These are phyloP conservation scores for Mola mola DNA, from an alignment of 2,113 vertebrate species.

Conservation along the genomic window DNA sequence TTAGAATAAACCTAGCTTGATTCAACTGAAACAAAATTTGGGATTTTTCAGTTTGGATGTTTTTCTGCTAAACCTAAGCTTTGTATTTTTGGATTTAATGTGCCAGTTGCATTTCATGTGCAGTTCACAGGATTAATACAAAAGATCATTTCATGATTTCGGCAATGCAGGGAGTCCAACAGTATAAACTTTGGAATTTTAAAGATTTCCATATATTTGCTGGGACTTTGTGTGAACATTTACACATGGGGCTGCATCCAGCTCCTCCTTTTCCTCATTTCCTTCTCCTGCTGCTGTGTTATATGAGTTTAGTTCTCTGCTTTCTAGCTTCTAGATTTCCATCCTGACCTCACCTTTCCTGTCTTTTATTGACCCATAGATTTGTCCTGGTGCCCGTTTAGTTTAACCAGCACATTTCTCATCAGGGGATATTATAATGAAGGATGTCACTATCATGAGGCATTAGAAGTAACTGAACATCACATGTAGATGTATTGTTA, in stretches of 20 bases:
- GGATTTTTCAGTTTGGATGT: conserved; percentile 18
- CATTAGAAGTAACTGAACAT: not conserved
- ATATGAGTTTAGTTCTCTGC: conserved; percentile 23
- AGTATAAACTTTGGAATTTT: too few relatives aligned
- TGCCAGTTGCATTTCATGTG: not conserved
- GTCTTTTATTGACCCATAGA: conserved; percentile 26
- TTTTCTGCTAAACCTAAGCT: conserved; percentile 5
- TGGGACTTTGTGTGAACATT: not conserved
- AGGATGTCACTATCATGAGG: conserved; percentile 27
- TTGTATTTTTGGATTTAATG: not conserved
- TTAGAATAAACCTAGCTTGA: conserved; percentile 49
- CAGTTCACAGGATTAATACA: not conserved
- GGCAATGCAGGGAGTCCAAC: not conserved
- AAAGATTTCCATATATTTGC: too few relatives aligned
- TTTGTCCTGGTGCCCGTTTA: conserved; percentile 14
- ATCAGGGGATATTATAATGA: conserved; percentile 44
- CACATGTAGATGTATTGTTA: too few relatives aligned
- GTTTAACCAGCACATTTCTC: conserved; percentile 12
- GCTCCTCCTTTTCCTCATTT: conserved; percentile 17
- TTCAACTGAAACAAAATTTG: conserved; percentile 33
- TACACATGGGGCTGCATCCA: not conserved
- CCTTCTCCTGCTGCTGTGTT: conserved; percentile 52
- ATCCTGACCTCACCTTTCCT: conserved; percentile 14
- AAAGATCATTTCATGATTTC: not conserved
- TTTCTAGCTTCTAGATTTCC: conserved; percentile 11